Conservation (phyloP, 1,140 invertebrate species). For the Penaeus chinensis region DNA sequence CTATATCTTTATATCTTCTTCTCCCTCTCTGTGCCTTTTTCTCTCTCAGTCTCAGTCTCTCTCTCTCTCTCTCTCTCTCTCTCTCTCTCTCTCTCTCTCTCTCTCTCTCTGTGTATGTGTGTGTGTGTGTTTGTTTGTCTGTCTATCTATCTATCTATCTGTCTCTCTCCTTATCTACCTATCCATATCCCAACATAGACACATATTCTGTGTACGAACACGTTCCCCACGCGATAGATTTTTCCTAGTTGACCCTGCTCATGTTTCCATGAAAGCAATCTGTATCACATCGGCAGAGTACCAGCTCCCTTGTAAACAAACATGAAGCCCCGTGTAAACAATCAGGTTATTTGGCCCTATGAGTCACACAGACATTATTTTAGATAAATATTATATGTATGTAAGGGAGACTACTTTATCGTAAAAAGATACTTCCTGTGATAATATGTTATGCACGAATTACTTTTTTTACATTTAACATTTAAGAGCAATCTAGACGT, state of each 20-base stretch:
- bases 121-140: background rate
- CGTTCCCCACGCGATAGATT: background rate
- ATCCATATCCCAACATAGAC: background rate
- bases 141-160: background rate
- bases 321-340: too few species aligned
- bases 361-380: too few species aligned
- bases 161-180: background rate
- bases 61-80: slow-evolving; percentile 16
- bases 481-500: too few species aligned
- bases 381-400: too few species aligned
- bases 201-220: background rate
- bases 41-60: background rate
- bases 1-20: background rate
- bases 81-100: background rate
- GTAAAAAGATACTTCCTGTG: too few species aligned
- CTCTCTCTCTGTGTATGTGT: background rate
- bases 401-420: too few species aligned
- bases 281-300: too few species aligned
- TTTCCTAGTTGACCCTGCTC: background rate
- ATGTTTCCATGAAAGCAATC: background rate
- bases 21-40: background rate
- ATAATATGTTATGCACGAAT: too few species aligned
- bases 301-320: too few species aligned
- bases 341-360: too few species aligned
- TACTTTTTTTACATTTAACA: too few species aligned